Base-by-base conservation (phyloP, 2,113 vertebrate genomes). In the Nicator chloris region DNA sequence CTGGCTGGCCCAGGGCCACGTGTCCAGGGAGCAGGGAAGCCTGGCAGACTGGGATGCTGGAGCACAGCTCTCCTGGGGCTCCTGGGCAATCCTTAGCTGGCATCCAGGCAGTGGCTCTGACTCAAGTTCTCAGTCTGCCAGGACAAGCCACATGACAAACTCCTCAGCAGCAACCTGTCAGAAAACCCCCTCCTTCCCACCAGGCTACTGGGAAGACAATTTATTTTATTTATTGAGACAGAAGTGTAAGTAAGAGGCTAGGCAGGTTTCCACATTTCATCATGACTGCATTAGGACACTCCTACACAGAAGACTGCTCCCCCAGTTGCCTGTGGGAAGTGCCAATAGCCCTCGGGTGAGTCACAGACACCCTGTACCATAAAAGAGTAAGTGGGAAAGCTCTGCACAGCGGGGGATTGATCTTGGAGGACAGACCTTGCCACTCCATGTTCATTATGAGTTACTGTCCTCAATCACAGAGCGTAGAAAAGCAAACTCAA, bases 291-390 rank as follows among this genome's bases (percentile, higher is more conserved):
- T 93, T 91, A 95, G 95, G 94, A 92, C 83, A 94, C 91, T 89
- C 95, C 96, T 61, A 95, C 96, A 82, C 95, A 92, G 72, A 86
- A 82, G 93, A 15, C 83, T 93, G 88, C 90, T 96, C 92, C 90
- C 69, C 73, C 90, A 70, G 90, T 22, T 81, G 76, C 86, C 69
- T 68, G 93, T 96, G 92, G 95, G 93, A 96, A 93, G 95, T 96
- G 94, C 76, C 95, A 94, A 93, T 88, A 92, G 93, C 83, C 95
- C 88, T 92, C 6, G 57, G 37, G 83, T 95, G 92, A 96, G 82
- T 94, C 96, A 96, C 30, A 53, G 21, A 56, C 77, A 86, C 83
- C 72, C 90, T 64, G 51, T 9, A 50, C 37, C 64, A 13, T 23
- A 6, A 33, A 5, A 57, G 45, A 76, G 23, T 21, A 42, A 61